Evolutionary conservation across 2,888 invertebrate genomes (phyloP).

Genomic region (Pardosa pseudoannulata): DNA sequence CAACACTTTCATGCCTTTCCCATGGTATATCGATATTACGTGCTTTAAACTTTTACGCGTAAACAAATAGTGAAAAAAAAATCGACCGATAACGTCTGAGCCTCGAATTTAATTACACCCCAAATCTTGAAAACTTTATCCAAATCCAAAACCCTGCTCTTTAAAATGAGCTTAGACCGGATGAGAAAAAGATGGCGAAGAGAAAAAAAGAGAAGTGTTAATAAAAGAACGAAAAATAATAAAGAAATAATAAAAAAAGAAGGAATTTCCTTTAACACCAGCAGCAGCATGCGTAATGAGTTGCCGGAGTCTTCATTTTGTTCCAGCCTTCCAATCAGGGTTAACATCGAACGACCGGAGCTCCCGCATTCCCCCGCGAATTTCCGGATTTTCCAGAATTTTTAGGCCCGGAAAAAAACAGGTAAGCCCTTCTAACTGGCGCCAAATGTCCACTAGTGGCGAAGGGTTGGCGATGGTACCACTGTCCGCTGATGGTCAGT

Average conservation of each 20-base stretch:
- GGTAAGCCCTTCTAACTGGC: constrained; percentile 56
- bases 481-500: constrained; percentile 65
- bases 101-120: not conserved
- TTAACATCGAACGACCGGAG: constrained; percentile 58
- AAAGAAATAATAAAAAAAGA: constrained; percentile 61
- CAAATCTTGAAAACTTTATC: constrained; percentile 1
- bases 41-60: not conserved
- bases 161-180: constrained; percentile 40
- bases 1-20: not conserved
- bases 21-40: not conserved
- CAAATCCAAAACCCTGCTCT: constrained; percentile 30
- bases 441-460: constrained; percentile 28
- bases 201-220: constrained; percentile 58
- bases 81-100: not conserved
- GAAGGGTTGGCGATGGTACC: constrained; percentile 45
- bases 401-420: constrained; percentile 50
- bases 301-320: constrained; percentile 66
- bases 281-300: constrained; percentile 71
- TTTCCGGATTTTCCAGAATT: constrained; percentile 58
- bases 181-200: constrained; percentile 31
- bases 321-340: constrained; percentile 71
- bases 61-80: not conserved
- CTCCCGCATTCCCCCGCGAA: constrained; percentile 46
- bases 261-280: constrained; percentile 69
- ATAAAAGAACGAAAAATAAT: constrained; percentile 72